Conservation (phyloP, 2,797 vertebrate species). For the Octomys mimax region DNA sequence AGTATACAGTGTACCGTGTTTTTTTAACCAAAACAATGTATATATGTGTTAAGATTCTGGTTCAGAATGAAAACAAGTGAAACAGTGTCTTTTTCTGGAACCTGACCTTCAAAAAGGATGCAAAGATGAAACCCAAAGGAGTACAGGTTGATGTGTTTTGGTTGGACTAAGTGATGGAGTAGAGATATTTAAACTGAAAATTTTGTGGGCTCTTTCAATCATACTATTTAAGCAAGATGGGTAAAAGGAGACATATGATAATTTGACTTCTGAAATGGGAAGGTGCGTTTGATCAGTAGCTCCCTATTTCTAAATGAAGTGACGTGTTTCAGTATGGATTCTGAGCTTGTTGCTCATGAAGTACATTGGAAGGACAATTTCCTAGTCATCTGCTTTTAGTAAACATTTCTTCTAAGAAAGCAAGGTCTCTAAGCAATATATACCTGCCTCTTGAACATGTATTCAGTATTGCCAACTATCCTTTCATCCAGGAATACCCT, state of each 20-base stretch:
- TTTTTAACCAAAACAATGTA: neutral
- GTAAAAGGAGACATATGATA: neutral
- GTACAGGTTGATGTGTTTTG: neutral
- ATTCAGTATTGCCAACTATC: neutral
- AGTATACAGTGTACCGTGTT: neutral
- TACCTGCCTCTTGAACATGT: neutral
- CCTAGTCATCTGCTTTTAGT: neutral
- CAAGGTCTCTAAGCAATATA: neutral
- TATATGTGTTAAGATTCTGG: neutral
- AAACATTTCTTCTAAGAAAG: neutral
- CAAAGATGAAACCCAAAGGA: neutral
- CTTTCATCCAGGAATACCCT: neutral
- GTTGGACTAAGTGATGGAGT: neutral
- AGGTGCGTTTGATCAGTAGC: neutral
- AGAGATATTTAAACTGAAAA: neutral
- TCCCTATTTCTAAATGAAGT: neutral
- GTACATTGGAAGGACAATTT: neutral
- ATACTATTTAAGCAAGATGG: neutral
- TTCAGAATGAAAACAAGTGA: neutral
- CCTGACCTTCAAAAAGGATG: neutral
- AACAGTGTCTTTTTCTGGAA: neutral
- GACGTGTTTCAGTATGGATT: neutral
- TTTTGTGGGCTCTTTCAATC: neutral
- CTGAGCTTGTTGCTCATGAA: neutral
- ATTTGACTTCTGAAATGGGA: neutral